Base-by-base conservation (phyloP, 2,797 vertebrate genomes). In the Acipenser oxyrinchus region DNA sequence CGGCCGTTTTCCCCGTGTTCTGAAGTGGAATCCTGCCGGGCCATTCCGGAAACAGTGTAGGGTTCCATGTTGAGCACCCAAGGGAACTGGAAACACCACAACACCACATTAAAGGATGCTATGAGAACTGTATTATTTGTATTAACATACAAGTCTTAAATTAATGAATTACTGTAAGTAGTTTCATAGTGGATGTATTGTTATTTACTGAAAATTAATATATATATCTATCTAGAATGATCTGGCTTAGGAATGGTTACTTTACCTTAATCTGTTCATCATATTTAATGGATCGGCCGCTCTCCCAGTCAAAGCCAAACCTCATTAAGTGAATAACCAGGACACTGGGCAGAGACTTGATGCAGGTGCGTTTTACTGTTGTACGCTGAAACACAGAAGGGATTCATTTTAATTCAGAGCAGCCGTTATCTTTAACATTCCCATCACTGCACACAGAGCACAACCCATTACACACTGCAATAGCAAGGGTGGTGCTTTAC, bases 41-140 rank as follows among this genome's bases (percentile, higher is more conserved):
- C 96, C 95, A 97, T 99, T 68, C 97, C 97, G 1, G 95, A 92
- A 58, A 98, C 95, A 0, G 97, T 99, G 85, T 99, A 98, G 2
- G 97, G 97, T 82, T 98, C 96, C 96, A 99, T 99, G 84, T 99
- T 99, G 73, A 99, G 77, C 87, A 98, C 93, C 95, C 96, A 98
- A 7, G 97, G 97, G 78, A 99, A 99, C 96, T 99, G 78, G 52
- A 49, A 8, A 64, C 6, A 69, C 62, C 4, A 58, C 23, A 50
- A 37, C 60, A 72, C 53, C 49, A 52, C 52, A 63, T 64, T 8
- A n/a, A 1, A 58, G 0, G 59, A 37, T 37, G 37, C 37, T 37
- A 4, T 37, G 37, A 37, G 6, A 55, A 9, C 6, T 55, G 23
- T 37, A 37, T 37, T 37, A 37, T 37, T 37, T 37, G 37, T 37